Percentiles rank a stretch among this genome's conserved stretches.
phyloP scores from a whole-genome alignment of 2,113 vertebrate species.

The Sinocyclocheilus rhinocerous region DNA sequence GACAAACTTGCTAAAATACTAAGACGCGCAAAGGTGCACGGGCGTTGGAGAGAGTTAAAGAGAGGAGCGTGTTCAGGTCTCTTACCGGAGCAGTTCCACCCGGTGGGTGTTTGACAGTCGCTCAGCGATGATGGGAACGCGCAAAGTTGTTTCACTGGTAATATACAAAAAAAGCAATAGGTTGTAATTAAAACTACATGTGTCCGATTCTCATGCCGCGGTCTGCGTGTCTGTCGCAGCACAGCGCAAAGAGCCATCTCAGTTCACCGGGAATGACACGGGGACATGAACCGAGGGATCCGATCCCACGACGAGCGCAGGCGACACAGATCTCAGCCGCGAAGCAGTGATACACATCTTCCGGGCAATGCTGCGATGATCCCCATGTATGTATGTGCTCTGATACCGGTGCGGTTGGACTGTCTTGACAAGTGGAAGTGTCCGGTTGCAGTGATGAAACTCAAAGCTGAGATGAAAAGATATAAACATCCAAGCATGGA shows the following conservation, averaged over 20 bases:
- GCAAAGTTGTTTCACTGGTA: slow-evolving; percentile 70
- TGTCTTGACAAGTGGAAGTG: slow-evolving; percentile 21
- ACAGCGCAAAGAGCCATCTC: slow-evolving; percentile 49
- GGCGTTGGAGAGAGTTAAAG: not conserved
- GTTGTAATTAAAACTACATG: slow-evolving; percentile 36
- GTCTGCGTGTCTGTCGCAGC: slow-evolving; percentile 30
- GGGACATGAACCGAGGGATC: slow-evolving; percentile 33
- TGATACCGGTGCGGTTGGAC: slow-evolving; percentile 1
- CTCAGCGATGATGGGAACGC: slow-evolving; percentile 85
- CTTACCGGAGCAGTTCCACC: slow-evolving; percentile 87
- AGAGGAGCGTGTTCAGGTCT: not conserved
- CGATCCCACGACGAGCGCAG: slow-evolving; percentile 23
- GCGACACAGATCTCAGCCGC: slow-evolving; percentile 39
- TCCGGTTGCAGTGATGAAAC: slow-evolving; percentile 28
- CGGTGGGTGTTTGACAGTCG: slow-evolving; percentile 84
- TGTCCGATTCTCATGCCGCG: slow-evolving; percentile 32
- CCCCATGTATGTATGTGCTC: slow-evolving; percentile 41
- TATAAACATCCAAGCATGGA: slow-evolving; percentile 24
- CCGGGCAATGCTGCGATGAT: slow-evolving; percentile 39
- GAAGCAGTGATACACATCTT: slow-evolving; percentile 42
- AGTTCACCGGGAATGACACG: slow-evolving; percentile 32
- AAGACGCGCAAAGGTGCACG: not conserved
- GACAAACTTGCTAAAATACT: slow-evolving; percentile 2
- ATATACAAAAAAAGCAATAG: slow-evolving; percentile 23
- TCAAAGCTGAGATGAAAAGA: slow-evolving; percentile 21